Conservation (phyloP, 1,140 invertebrate genomes). For the Leptinotarsa texana region DNA sequence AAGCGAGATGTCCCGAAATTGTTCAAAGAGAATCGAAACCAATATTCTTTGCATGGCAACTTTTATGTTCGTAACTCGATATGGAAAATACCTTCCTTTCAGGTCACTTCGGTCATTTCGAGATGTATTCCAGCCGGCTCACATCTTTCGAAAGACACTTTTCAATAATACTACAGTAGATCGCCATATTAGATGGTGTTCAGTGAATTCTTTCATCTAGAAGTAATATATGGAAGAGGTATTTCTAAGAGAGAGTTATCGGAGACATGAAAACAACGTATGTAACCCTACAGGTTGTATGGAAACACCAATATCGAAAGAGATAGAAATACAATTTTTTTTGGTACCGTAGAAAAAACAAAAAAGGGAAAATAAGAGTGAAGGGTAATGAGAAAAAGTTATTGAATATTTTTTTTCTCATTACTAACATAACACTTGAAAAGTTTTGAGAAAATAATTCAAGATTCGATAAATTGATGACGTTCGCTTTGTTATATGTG, state of each 20-base stretch:
- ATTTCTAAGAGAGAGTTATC: neutral
- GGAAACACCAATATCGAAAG: too few relatives aligned
- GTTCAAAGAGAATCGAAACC: neutral
- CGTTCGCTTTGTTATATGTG: too few relatives aligned
- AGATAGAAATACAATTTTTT: too few relatives aligned
- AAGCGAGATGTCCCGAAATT: neutral
- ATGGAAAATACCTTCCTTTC: slow-evolving; percentile 2
- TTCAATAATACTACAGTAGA: neutral
- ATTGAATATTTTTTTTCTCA: too few relatives aligned
- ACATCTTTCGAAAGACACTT: slow-evolving; percentile 1
- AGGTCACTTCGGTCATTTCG: neutral
- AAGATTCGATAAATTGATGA: too few relatives aligned
- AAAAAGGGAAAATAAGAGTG: too few relatives aligned
- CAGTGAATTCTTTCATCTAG: neutral
- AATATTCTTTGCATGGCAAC: slow-evolving; percentile 4
- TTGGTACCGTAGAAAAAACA: too few relatives aligned
- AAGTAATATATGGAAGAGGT: neutral
- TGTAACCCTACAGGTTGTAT: too few relatives aligned
- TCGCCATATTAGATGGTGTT: neutral
- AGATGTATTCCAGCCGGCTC: neutral
- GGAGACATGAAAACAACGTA: too few relatives aligned
- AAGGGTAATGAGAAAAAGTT: too few relatives aligned
- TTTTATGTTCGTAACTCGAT: neutral
- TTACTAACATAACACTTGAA: too few relatives aligned
- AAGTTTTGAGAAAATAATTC: too few relatives aligned